Base-by-base conservation (phyloP, 2,888 invertebrate genomes). In the Trachelus tabidus region DNA sequence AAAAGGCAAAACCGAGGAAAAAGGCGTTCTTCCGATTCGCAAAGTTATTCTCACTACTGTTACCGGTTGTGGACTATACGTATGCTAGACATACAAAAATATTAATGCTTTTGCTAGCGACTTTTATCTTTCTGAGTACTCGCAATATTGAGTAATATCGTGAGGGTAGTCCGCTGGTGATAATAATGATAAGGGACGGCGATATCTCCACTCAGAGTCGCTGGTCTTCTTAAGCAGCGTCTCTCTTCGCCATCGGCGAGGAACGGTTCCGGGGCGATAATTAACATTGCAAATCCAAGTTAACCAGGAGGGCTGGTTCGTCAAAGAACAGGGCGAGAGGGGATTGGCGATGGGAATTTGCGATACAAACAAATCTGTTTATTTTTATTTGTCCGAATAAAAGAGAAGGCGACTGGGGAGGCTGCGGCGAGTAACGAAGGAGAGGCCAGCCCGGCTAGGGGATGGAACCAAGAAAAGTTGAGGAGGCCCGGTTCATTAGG, bases 401-500 rank as follows among this genome's bases (percentile, higher is more conserved):
- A 34, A 12, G 71, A 71, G 33, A 23, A 12, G 71, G 31, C 71
- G 71, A 30, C 1, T 2, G 31, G 71, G 56, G 56, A 56, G 23
- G 9, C 56, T 56, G 56, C 23, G 56, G 23, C 56, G 9, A 9
- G 23, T 56, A 23, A 56, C 56, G 23, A 71, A 34, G 33, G 9
- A 33, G 71, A 71, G 71, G 31, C n/a, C 30, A 34, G 71, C 12
- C 33, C 0, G 34, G 12, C 35, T 35, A 12, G n/a, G 23, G 74
- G 34, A 35, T 34, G 76, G 69, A 68, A 34, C 40, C 69, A 34
- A 69, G 75, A 76, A 79, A 79, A 76, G 73, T 76, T 82, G 80
- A 83, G 83, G 87, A 86, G 88, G 88, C 84, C 84, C 85, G 89
- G 88, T 91, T 91, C 91, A 90, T 91, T 91, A 91, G 89, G 85